phyloP scores from a whole-genome alignment of 2,113 vertebrate species.

The Miniopterus natalensis region DNA sequence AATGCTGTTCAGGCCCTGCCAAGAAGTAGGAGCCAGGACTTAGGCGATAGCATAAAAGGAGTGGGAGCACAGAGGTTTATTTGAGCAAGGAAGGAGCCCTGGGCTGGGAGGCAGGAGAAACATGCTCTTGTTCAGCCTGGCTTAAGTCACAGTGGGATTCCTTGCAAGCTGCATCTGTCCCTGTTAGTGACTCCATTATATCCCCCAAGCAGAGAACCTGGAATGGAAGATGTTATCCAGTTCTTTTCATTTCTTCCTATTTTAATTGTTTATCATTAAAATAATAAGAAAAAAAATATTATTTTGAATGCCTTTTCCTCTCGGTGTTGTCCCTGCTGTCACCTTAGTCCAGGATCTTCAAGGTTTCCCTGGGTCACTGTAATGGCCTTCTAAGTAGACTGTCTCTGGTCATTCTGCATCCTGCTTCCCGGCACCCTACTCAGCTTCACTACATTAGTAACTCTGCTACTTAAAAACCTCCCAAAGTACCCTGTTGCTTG shows the following conservation, averaged over 20 bases:
- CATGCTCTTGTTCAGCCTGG: background rate
- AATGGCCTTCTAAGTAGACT: background rate
- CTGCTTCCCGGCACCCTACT: background rate
- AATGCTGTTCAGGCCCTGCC: constrained; percentile 19
- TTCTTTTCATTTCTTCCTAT: background rate
- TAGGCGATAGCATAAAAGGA: background rate
- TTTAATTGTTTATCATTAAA: constrained; percentile 41
- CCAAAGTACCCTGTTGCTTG: background rate
- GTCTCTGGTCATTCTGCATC: background rate
- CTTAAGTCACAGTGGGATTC: background rate
- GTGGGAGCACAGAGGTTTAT: constrained; percentile 8
- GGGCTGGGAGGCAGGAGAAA: constrained; percentile 11
- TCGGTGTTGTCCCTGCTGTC: background rate
- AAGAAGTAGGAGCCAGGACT: constrained; percentile 20
- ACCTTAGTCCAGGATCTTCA: background rate
- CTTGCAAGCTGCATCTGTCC: background rate
- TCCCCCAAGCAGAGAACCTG: background rate
- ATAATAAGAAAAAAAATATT: background rate
- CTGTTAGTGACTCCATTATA: background rate
- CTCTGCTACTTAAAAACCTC: background rate
- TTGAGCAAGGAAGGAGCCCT: background rate
- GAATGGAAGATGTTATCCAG: background rate
- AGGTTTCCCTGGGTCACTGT: background rate
- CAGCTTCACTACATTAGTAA: background rate
- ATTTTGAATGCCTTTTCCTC: background rate